Conservation (phyloP, 2,113 vertebrate species). For the Trematocara macrostoma region DNA sequence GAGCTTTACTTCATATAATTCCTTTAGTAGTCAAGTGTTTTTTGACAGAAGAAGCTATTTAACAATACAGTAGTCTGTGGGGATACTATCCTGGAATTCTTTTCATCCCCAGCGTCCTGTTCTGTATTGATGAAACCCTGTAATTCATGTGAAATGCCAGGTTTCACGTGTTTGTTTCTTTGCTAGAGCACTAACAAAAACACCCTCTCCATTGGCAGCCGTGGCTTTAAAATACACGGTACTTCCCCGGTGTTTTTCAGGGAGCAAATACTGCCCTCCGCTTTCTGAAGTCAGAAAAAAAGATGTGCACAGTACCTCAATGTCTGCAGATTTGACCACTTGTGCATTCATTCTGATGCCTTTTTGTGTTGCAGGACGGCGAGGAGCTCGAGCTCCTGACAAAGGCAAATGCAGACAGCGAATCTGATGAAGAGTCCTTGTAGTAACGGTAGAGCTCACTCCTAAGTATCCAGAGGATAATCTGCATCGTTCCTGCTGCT, state of each 20-base stretch:
- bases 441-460: neutral
- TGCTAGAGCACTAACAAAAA: neutral
- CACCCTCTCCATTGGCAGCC: neutral
- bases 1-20: neutral
- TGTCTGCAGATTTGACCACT: neutral
- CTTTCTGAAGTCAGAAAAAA: neutral
- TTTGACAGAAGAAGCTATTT: neutral
- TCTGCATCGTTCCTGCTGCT: neutral
- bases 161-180: neutral
- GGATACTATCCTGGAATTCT: neutral
- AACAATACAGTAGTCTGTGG: neutral
- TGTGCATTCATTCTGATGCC: neutral
- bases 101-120: neutral
- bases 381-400: constrained; percentile 90
- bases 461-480: neutral
- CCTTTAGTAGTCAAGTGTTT: neutral
- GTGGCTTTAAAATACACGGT: neutral
- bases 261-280: neutral
- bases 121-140: neutral
- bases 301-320: neutral
- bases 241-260: neutral
- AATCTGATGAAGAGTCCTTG: constrained; percentile 86
- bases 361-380: constrained; percentile 79
- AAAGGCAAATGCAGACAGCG: constrained; percentile 82
- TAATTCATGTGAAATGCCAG: neutral